Base-by-base conservation (phyloP, 2,113 vertebrate genomes). In the Amphiprion percula region DNA sequence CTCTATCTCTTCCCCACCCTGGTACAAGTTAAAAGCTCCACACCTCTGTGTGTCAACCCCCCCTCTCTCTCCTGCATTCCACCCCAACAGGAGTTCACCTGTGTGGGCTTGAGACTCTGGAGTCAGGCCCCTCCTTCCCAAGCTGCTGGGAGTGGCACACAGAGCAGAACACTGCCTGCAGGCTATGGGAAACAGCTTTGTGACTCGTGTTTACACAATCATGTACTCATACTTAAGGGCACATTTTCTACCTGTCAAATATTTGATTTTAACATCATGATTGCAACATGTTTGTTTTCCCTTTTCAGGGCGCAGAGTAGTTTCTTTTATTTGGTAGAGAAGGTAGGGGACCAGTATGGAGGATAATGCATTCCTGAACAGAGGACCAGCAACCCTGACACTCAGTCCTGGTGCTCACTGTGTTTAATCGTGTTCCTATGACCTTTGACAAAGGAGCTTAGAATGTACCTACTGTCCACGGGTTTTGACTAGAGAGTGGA, bases 51-150 rank as follows among this genome's bases (percentile, higher is more conserved):
- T 78, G 78, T 90, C 80, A 84, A 23, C 21, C 2, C 60, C 84
- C 52, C 39, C 46, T 82, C 47, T 10, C 30, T 30, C 47, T 71
- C n/a, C 55, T 77, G 64, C 92, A 92, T 93, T 93, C 93, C 92
- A 80, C 62, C 46, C 50, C 79, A 65, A 33, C 82, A 26, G 68
- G 30, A 82, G 84, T 83, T 93, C 92, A 94, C 94, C 94, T 94
- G 93, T 92, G 83, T 83, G 87, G 92, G 91, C 94, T 89, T 94
- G 93, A 93, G 82, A 28, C 12, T 7, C 33, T 21, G 58, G 37
- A 72, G 59, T 41, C 44, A 52, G 65, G 78, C 85, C 82, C 88
- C 87, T 85, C 90, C 89, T 39, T 78, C 87, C 80, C 91, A 64
- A 73, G 11, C 83, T 74, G 75, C 24, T 84, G 90, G 93, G 93